These are phyloP conservation scores for Brachypodius melanocephalos DNA, from an alignment of 2,113 vertebrate species.

Conservation along the genomic window DNA sequence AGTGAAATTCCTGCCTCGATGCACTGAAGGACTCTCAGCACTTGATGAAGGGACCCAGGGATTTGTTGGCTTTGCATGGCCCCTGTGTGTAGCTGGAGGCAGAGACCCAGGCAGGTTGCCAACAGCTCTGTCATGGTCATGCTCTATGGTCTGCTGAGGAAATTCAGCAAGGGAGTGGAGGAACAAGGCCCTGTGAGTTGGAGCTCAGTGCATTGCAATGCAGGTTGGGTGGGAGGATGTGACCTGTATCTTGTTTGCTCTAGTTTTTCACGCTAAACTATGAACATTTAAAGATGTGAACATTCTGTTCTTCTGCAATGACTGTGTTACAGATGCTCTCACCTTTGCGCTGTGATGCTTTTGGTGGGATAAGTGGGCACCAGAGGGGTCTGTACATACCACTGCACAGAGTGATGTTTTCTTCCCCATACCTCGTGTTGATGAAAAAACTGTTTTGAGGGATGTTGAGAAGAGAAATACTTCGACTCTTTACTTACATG, in stretches of 20 bases:
- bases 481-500: neutral
- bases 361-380: neutral
- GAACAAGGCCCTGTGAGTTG: neutral
- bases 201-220: neutral
- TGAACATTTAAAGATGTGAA: neutral
- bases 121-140: neutral
- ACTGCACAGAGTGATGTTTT: neutral
- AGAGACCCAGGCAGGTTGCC: neutral
- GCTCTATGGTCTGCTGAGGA: neutral
- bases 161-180: neutral
- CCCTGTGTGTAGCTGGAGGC: neutral
- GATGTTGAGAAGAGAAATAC: neutral
- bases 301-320: neutral
- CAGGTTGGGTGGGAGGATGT: neutral
- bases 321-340: neutral
- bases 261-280: neutral
- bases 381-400: neutral
- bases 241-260: neutral
- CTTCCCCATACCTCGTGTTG: neutral
- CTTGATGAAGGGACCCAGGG: neutral
- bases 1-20: neutral
- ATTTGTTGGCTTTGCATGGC: neutral
- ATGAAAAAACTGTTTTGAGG: neutral
- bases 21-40: neutral
- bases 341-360: neutral